Evolutionary conservation across 2,113 vertebrate genomes (phyloP), one percentile per base, ranked within the genome.

Genomic region (Gracilinanus agilis): DNA sequence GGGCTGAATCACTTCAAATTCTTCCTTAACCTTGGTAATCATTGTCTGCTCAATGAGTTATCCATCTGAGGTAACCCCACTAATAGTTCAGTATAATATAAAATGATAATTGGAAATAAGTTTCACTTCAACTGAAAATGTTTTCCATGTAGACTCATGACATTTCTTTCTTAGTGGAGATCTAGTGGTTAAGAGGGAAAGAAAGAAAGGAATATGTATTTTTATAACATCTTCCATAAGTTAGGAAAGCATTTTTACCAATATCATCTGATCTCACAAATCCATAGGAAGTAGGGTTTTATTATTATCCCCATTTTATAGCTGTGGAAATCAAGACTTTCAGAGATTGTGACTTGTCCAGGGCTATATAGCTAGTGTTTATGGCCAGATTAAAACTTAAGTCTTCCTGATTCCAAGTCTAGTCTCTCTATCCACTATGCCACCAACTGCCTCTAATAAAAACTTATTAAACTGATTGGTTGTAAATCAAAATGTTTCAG

Each of bases 21-120:
- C 10, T 3, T 29, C 9, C 27, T 61, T 61, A 29, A 61, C 27
- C 58, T 61, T 29, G 27, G 10, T 29, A 61, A 61, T 61, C 29
- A 3, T 61, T 61, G 58, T 9, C 10, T 61, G 29, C 10, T 29
- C 58, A 61, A 61, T 29, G 25, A 19, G 93, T 53, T 10, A 53
- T 92, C 12, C 75, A 94, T 92, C 1, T 90, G n/a, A 89, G 55
- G 44, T 23, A 92, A 88, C 54, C 91, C 40, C 90, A 5, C 75
- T 88, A 53, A 55, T 5, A 29, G n/a, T 27, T 90, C n/a, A 54
- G 0, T 8, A 24, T 44, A 92, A 95, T 93, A 24, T 53, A 16
- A 25, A 90, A 90, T 94, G 44, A 58, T 75, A 61, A 61, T 94
- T 94, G 83, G 11, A 93, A 95, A 92, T 88, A 88, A 0, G 1